phyloP scores from a whole-genome alignment of 2,113 vertebrate genomes.

The Atrichornis clamosus region DNA sequence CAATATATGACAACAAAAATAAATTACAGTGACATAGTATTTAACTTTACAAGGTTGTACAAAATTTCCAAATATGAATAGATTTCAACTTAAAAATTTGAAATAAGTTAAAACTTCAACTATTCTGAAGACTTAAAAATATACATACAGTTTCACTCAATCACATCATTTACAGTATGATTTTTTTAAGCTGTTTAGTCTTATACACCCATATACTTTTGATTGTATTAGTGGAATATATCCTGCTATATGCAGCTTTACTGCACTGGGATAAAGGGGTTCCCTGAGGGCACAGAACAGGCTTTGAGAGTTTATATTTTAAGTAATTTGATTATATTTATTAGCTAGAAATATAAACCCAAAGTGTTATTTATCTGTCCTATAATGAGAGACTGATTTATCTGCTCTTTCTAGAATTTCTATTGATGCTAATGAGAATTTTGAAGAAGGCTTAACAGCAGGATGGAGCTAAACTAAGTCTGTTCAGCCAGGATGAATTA shows the following conservation, averaged over 20 bases:
- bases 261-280: conserved; percentile 41
- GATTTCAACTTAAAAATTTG: conserved; percentile 68
- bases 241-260: conserved; percentile 51
- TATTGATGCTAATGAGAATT: neutral
- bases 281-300: conserved; percentile 72
- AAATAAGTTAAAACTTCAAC: conserved; percentile 74
- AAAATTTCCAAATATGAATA: conserved; percentile 73
- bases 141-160: conserved; percentile 59
- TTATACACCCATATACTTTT: conserved; percentile 54
- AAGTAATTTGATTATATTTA: conserved; percentile 13
- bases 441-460: neutral
- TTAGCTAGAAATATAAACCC: conserved; percentile 18
- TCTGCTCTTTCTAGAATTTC: neutral
- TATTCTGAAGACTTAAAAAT: conserved; percentile 65
- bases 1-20: conserved; percentile 73
- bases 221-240: conserved; percentile 38
- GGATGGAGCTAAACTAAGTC: neutral
- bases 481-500: conserved; percentile 31
- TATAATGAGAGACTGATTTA: conserved; percentile 9
- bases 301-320: conserved; percentile 42
- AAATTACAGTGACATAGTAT: conserved; percentile 72
- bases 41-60: conserved; percentile 73
- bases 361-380: conserved; percentile 5
- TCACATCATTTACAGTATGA: conserved; percentile 57
- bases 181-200: conserved; percentile 55